phyloP scores from a whole-genome alignment of 2,113 vertebrate genomes.

The Hypomesus transpacificus region DNA sequence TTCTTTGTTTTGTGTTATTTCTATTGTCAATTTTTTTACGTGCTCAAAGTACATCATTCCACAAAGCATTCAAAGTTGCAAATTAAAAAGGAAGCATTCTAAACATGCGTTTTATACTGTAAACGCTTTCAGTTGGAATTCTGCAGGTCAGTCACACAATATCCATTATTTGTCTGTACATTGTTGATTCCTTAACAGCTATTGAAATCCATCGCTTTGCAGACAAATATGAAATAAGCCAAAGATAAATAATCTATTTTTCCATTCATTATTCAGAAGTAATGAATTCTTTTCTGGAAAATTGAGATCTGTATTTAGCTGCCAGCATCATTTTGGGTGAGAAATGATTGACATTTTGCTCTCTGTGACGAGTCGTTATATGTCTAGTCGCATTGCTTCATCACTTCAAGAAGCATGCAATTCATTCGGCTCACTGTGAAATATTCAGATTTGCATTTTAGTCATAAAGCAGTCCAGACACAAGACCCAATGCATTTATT shows the following conservation, averaged over 20 bases:
- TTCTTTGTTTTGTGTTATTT: slow-evolving; percentile 38
- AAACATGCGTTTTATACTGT: slow-evolving; percentile 35
- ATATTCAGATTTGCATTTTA: slow-evolving; percentile 60
- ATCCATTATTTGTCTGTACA: slow-evolving; percentile 43
- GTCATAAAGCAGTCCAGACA: slow-evolving; percentile 19
- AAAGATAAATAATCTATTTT: slow-evolving; percentile 67
- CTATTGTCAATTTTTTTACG: slow-evolving; percentile 25
- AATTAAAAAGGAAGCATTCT: slow-evolving; percentile 51
- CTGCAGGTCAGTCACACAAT: slow-evolving; percentile 30
- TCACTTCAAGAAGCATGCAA: slow-evolving; percentile 46
- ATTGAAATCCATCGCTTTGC: slow-evolving; percentile 58
- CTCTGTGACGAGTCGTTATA: slow-evolving; percentile 53
- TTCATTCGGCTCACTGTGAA: slow-evolving; percentile 51
- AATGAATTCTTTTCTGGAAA: slow-evolving; percentile 66
- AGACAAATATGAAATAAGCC: slow-evolving; percentile 53
- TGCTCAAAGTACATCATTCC: slow-evolving; percentile 51
- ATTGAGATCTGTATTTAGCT: slow-evolving; percentile 70
- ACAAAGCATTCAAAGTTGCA: slow-evolving; percentile 46
- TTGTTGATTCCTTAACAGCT: slow-evolving; percentile 34
- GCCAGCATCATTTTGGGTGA: slow-evolving; percentile 71
- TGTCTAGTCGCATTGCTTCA: slow-evolving; percentile 65
- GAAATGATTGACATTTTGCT: slow-evolving; percentile 73
- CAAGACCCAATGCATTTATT: slow-evolving; percentile 15
- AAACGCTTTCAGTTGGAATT: slow-evolving; percentile 35
- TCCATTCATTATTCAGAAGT: slow-evolving; percentile 70